Evolutionary conservation across 2,113 vertebrate genomes (phyloP).

Genomic region (Sigmodon hispidus): DNA sequence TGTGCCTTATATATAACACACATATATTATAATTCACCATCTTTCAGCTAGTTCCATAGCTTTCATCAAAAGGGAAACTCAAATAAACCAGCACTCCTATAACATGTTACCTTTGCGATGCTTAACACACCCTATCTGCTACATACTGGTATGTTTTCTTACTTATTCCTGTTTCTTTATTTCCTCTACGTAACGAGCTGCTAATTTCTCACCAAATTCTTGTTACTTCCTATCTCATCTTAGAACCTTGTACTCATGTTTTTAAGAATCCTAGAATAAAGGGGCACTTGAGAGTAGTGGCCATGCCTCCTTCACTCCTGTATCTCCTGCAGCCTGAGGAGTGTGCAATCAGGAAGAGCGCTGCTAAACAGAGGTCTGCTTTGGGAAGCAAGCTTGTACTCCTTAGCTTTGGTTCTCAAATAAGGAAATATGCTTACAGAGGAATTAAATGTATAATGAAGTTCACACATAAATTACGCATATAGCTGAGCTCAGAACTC

Average conservation of each 20-base stretch:
- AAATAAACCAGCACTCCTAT: neutral
- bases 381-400: neutral
- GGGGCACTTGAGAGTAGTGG: neutral
- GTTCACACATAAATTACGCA: neutral
- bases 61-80: neutral
- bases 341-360: neutral
- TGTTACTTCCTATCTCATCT: neutral
- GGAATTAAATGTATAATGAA: neutral
- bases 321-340: neutral
- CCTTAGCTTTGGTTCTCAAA: neutral
- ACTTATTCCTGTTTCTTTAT: neutral
- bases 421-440: slow-evolving; percentile 1
- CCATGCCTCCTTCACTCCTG: neutral
- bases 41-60: neutral
- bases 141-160: accelerated
- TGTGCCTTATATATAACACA: neutral
- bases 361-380: neutral
- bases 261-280: neutral
- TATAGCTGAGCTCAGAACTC: neutral
- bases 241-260: neutral
- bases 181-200: neutral
- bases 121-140: neutral
- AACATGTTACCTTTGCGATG: neutral
- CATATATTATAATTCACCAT: neutral
- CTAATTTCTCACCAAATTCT: neutral